phyloP scores from a whole-genome alignment of 2,888 invertebrate genomes.

The Subacronicta megacephala region DNA sequence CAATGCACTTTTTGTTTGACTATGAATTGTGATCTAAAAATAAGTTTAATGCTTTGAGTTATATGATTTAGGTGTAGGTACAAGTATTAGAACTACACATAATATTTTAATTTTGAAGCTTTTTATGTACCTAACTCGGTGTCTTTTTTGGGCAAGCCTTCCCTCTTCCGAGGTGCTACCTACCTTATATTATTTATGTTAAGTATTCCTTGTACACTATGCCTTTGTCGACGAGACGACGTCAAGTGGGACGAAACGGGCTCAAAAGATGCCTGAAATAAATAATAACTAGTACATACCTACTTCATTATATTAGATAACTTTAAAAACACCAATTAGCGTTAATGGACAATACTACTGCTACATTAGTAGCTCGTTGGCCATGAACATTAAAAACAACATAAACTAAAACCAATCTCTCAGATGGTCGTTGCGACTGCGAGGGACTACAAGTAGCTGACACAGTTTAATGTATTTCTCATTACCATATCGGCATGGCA shows the following conservation, averaged over 20 bases:
- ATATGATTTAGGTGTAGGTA: background rate
- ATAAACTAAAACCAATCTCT: slow-evolving; percentile 44
- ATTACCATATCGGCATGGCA: slow-evolving; percentile 45
- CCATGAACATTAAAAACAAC: slow-evolving; percentile 37
- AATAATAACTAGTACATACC: too few relatives aligned
- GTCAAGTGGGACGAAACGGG: too few relatives aligned
- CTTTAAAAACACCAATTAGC: background rate
- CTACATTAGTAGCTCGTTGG: slow-evolving; percentile 14
- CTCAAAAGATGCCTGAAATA: background rate
- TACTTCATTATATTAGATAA: background rate
- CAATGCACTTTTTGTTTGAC: background rate
- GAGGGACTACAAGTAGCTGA: slow-evolving; percentile 21
- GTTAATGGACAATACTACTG: slow-evolving; percentile 7
- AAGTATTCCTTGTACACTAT: too few relatives aligned
- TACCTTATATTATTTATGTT: too few relatives aligned
- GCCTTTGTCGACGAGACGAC: too few relatives aligned
- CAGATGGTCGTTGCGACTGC: slow-evolving; percentile 10
- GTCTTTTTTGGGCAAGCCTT: too few relatives aligned
- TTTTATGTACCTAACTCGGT: too few relatives aligned
- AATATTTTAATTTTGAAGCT: too few relatives aligned
- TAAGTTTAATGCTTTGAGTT: background rate
- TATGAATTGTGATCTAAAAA: background rate
- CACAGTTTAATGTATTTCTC: slow-evolving; percentile 43
- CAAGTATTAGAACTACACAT: too few relatives aligned
- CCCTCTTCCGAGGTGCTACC: too few relatives aligned